A percentile compares a stretch with the other conserved stretches of the same genome.
phyloP scores from a whole-genome alignment of 2,797 vertebrate genomes.

The Novumbra hubbsi region DNA sequence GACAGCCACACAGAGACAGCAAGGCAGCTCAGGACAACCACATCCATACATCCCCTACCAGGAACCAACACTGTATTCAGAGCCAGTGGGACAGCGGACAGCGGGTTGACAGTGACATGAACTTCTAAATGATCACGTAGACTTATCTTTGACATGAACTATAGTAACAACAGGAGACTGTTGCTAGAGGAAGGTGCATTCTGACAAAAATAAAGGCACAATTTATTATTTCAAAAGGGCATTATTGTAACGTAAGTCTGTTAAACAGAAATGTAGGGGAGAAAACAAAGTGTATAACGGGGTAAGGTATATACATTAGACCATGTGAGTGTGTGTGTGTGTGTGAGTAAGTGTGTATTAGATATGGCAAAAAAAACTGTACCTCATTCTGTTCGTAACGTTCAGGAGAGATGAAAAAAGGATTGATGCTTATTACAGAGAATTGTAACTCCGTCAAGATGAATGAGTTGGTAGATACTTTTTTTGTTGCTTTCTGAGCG shows the following conservation, averaged over 20 bases:
- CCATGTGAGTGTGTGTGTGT: background rate
- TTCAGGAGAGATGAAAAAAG: background rate
- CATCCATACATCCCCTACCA: slow-evolving; percentile 19
- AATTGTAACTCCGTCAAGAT: slow-evolving; percentile 77
- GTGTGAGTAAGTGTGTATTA: slow-evolving; percentile 29
- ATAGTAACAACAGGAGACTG: background rate
- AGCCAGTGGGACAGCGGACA: background rate
- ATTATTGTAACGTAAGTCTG: background rate
- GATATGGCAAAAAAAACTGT: slow-evolving; percentile 23
- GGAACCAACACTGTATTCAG: background rate
- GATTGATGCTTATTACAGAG: slow-evolving; percentile 81
- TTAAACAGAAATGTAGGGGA: background rate
- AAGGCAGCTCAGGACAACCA: slow-evolving; percentile 29
- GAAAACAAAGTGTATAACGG: background rate
- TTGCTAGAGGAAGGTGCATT: background rate
- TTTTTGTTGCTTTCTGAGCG: slow-evolving; percentile 65
- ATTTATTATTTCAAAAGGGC: background rate
- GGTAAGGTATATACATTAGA: slow-evolving; percentile 7
- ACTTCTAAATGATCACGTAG: background rate
- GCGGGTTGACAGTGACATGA: background rate
- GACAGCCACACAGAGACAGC: slow-evolving; percentile 38
- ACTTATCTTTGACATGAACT: background rate
- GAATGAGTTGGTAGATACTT: slow-evolving; percentile 73
- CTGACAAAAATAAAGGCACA: background rate
- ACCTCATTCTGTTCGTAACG: background rate